Conservation (phyloP, 2,888 invertebrate genomes). For the Orthonevra nobilis region DNA sequence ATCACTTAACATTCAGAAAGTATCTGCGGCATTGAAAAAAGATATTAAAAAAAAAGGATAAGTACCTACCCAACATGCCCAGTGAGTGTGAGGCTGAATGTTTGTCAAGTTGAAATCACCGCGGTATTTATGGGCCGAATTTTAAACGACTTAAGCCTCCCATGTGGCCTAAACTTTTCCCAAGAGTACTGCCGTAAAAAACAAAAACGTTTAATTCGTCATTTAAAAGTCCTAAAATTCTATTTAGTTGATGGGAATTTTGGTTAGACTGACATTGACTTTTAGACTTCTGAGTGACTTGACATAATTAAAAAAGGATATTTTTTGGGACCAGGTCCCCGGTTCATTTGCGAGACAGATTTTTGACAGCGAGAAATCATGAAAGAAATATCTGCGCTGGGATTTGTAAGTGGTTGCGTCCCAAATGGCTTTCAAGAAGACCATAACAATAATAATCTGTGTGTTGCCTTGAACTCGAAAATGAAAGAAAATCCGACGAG, state of each 20-base stretch:
- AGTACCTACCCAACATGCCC: too few relatives aligned
- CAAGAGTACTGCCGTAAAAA: slow-evolving; percentile 5
- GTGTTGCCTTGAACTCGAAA: neutral
- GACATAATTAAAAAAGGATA: slow-evolving; percentile 13
- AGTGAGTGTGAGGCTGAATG: too few relatives aligned
- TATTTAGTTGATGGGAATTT: neutral
- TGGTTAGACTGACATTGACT: neutral
- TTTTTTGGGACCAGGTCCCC: too few relatives aligned
- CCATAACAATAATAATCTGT: neutral
- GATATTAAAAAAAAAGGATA: too few relatives aligned
- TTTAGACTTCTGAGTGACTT: neutral
- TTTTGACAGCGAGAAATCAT: too few relatives aligned
- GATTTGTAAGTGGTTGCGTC: too few relatives aligned
- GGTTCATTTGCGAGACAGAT: too few relatives aligned
- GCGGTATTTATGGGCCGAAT: neutral
- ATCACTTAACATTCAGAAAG: neutral
- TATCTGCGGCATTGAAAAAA: neutral
- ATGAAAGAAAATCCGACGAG: neutral
- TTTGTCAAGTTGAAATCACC: too few relatives aligned
- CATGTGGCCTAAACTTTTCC: slow-evolving; percentile 18
- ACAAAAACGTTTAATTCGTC: slow-evolving; percentile 3
- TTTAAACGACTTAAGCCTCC: neutral
- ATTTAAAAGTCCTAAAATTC: slow-evolving; percentile 9
- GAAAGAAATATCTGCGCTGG: too few relatives aligned
- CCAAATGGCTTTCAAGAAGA: neutral